Conservation (phyloP, 2,888 invertebrate species). For the Drosophila buzzatii region DNA sequence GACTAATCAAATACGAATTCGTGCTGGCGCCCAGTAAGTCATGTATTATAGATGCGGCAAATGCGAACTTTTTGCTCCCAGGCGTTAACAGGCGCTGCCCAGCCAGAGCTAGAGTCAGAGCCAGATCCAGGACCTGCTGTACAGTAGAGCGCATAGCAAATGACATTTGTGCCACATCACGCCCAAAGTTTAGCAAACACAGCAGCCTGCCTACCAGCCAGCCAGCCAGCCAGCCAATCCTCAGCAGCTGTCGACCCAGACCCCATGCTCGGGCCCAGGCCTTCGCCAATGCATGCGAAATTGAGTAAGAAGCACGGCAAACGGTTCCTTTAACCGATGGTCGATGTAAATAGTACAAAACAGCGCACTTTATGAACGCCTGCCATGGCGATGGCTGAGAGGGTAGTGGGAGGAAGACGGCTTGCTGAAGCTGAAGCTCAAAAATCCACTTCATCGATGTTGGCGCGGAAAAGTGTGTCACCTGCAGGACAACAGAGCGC, state of each 20-base stretch:
- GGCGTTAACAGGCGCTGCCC: slow-evolving; percentile 19
- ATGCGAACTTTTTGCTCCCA: slow-evolving; percentile 67
- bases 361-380: slow-evolving; percentile 42
- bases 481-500: slow-evolving; percentile 64
- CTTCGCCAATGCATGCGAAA: slow-evolving; percentile 70
- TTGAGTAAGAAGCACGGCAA: slow-evolving; percentile 46
- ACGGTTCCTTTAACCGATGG: slow-evolving; percentile 62
- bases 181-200: slow-evolving; percentile 58
- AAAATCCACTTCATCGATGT: slow-evolving; percentile 65
- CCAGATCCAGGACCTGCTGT: slow-evolving; percentile 7
- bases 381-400: neutral
- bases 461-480: slow-evolving; percentile 79
- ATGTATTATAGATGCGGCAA: slow-evolving; percentile 70
- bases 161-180: slow-evolving; percentile 75
- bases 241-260: slow-evolving; percentile 37
- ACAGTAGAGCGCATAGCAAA: slow-evolving; percentile 63
- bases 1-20: slow-evolving; percentile 57
- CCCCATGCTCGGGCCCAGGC: slow-evolving; percentile 10
- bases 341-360: slow-evolving; percentile 68
- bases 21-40: slow-evolving; percentile 42
- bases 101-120: slow-evolving; percentile 8
- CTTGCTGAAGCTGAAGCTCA: neutral
- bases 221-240: slow-evolving; percentile 35
- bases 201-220: slow-evolving; percentile 14
- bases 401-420: fast-evolving